Evolutionary conservation across 2,113 vertebrate genomes (phyloP), one percentile per base, ranked within the genome.

Genomic region (Oryzias celebensis): DNA sequence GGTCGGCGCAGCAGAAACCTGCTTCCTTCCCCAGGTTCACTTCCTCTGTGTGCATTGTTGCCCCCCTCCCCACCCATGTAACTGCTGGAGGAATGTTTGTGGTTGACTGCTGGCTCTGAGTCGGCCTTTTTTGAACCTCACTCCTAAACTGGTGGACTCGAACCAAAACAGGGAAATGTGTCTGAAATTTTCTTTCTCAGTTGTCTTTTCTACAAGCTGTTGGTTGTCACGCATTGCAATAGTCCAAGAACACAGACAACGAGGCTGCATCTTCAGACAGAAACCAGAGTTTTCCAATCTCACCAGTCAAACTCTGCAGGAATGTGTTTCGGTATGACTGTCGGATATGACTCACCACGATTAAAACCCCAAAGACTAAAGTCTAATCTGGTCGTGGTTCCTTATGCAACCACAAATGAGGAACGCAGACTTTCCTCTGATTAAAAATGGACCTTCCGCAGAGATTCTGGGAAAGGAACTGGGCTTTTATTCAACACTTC

Each of bases 21-120:
- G 71, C 75, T 83, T 86, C 80, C 85, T 66, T 67, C 71, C 65
- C 62, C 61, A 16, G 71, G 70, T 80, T 75, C 82, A 65, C 81
- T 84, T 85, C 81, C 81, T 76, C 61, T 67, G n/a, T 56, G 16
- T 60, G 22, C 56, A 1, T 65, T 62, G 63, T 48, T 79, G 58
- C 42, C 71, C 42, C 57, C 46, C 23, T 16, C 5, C 5, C 3
- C 14, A 7, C 48, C 15, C 13, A 43, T 1, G 23, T 51, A 1
- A 20, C 50, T 64, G 47, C 61, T 69, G 51, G 62, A 73, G 82
- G 79, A 87, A 71, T 78, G 83, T 78, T 83, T 82, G 86, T 73
- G 85, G 86, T 79, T 8, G 74, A 62, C 20, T 80, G 60, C 65
- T 68, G 78, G 67, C 73, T 31, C 63, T 1, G 60, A 86, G 75